Evolutionary conservation across 1,140 invertebrate species (phyloP), one percentile per base, ranked within the genome.

Genomic region (Eueides isabella): DNA sequence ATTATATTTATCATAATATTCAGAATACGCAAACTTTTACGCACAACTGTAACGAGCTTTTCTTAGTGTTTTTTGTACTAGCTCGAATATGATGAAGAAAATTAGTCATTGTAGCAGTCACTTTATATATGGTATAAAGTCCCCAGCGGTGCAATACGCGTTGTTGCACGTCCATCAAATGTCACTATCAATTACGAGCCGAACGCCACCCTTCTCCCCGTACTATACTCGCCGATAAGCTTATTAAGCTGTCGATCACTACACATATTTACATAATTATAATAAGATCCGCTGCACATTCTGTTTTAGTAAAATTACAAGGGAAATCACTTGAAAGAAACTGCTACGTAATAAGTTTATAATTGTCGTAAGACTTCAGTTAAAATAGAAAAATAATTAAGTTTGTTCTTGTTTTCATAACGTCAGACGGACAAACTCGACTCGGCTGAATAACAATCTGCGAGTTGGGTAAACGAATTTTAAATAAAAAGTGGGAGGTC

Each of bases 391-490:
- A 84, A 80, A 79, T 87, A 89, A 92, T 90, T 85, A 85, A 90
- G 82, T 92, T 90, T 85, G 85, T 84, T 82, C 74, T 83, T 86
- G 86, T 88, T 91, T 89, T 88, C 83, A 88, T 86, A 86, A 84
- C 86, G 81, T 80, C 79, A 83, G 84, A 84, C 82, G 80, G 82
- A 78, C 78, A 72, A 88, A 85, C 82, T 88, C 79, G 83, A 84
- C 81, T 88, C 78, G 82, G 80, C 80, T 86, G 84, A 84, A 86
- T 89, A 89, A 91, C 89, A 91, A 92, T 91, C 87, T 88, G 83
- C 85, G 83, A 88, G 79, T 75, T 85, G 79, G 80, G 88, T 91
- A 91, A 91, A 85, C 88, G 88, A 92, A 91, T 92, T 92, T 92
- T 87, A 88, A 91, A 91, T 91, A 91, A 90, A 92, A 91, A 85